phyloP scores from a whole-genome alignment of 2,797 vertebrate species.

The Uromys caudimaculatus region DNA sequence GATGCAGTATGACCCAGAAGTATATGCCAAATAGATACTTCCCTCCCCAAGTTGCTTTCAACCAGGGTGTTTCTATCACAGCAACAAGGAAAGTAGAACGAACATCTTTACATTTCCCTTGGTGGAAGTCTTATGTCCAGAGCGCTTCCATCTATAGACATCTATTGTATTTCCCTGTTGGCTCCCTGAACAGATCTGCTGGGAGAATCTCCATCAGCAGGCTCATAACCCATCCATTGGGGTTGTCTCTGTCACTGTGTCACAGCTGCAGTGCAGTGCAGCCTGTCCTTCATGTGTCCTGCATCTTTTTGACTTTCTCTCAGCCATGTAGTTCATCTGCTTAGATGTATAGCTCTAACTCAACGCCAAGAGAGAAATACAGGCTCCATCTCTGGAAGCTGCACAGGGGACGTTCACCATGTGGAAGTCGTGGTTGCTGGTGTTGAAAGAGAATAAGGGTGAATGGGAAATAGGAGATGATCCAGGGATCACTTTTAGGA shows the following conservation, averaged over 20 bases:
- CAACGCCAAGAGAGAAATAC: not conserved
- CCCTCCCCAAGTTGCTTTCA: not conserved
- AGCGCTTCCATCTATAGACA: not conserved
- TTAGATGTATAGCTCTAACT: not conserved
- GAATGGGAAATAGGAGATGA: not conserved
- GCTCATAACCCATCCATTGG: not conserved
- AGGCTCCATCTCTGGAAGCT: not conserved
- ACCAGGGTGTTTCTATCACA: not conserved
- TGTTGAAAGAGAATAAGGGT: not conserved
- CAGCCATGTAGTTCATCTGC: not conserved
- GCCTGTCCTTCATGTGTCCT: not conserved
- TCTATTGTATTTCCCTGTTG: not conserved
- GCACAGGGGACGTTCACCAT: not conserved
- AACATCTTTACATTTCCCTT: not conserved
- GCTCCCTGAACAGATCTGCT: not conserved
- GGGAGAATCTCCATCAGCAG: not conserved
- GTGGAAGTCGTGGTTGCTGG: not conserved
- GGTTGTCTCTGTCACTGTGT: not conserved
- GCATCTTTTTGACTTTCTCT: not conserved
- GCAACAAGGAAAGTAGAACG: not conserved
- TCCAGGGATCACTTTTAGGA: not conserved
- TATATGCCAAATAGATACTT: not conserved
- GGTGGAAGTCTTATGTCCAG: not conserved
- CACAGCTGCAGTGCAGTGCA: not conserved
- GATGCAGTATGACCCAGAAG: not conserved